These are phyloP conservation scores for Eledone cirrhosa DNA, from an alignment of 2,888 invertebrate genomes.

Conservation along the genomic window DNA sequence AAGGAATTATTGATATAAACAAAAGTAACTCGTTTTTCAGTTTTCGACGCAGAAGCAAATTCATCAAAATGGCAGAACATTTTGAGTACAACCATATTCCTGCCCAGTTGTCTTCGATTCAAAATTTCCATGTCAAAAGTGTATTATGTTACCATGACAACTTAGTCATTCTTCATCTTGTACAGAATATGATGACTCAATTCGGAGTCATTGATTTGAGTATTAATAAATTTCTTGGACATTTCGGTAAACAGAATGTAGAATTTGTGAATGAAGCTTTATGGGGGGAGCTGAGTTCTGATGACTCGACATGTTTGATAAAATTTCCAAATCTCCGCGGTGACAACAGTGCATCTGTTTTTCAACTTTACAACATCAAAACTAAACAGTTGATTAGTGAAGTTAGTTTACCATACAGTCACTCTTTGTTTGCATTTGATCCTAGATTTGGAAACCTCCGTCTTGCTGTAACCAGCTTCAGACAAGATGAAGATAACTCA, in stretches of 20 bases:
- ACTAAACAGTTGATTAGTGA: slow-evolving; percentile 54
- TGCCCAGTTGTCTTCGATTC: slow-evolving; percentile 66
- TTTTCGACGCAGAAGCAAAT: slow-evolving; percentile 63
- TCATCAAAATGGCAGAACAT: slow-evolving; percentile 67
- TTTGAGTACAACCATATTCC: slow-evolving; percentile 68
- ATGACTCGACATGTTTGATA: slow-evolving; percentile 61
- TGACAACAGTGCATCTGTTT: slow-evolving; percentile 49
- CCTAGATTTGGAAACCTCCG: slow-evolving; percentile 61
- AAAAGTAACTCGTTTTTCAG: slow-evolving; percentile 63
- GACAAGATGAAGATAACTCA: slow-evolving; percentile 56
- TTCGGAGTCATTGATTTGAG: slow-evolving; percentile 64
- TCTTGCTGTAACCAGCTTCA: slow-evolving; percentile 63
- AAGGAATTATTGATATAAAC: slow-evolving; percentile 65
- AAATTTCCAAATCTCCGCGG: slow-evolving; percentile 54
- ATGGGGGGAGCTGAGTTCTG: slow-evolving; percentile 63
- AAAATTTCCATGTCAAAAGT: slow-evolving; percentile 65
- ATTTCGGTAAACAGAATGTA: slow-evolving; percentile 63
- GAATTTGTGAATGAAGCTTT: slow-evolving; percentile 63
- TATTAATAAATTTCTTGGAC: slow-evolving; percentile 64
- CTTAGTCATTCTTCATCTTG: slow-evolving; percentile 62
- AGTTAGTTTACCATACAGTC: slow-evolving; percentile 51
- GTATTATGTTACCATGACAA: slow-evolving; percentile 63
- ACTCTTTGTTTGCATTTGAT: slow-evolving; percentile 63
- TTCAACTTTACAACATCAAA: slow-evolving; percentile 61
- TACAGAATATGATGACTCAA: slow-evolving; percentile 63